Evolutionary conservation across 2,888 invertebrate genomes (phyloP).

Genomic region (Melinaea marsaeus): DNA sequence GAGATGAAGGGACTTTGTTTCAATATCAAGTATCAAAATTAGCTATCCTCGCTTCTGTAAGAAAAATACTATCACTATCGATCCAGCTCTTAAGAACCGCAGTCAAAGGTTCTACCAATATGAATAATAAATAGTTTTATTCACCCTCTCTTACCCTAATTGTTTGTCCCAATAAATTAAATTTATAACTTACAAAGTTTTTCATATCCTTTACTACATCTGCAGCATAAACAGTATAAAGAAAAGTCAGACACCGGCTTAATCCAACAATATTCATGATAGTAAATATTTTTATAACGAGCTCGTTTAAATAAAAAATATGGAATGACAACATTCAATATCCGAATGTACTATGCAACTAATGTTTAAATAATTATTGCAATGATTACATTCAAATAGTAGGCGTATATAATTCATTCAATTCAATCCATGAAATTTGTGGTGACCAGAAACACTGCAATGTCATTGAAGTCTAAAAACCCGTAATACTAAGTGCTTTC

Average conservation of each 20-base stretch:
- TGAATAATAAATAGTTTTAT: too few relatives aligned
- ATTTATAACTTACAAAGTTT: conserved; percentile 3
- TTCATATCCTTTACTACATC: not conserved
- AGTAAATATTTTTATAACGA: not conserved
- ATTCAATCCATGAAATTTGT: too few relatives aligned
- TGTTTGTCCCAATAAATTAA: not conserved
- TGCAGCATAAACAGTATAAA: not conserved
- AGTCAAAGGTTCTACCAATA: too few relatives aligned
- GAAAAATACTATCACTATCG: too few relatives aligned
- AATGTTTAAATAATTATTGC: conserved; percentile 3
- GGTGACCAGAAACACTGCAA: too few relatives aligned
- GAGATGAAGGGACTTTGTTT: too few relatives aligned
- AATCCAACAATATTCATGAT: not conserved
- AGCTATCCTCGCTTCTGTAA: too few relatives aligned
- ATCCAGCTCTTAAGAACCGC: too few relatives aligned
- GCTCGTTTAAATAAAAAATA: not conserved
- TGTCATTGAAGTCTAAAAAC: too few relatives aligned
- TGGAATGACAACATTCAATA: not conserved
- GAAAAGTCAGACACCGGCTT: not conserved
- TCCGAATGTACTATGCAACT: not conserved
- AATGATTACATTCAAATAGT: not conserved
- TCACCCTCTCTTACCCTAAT: too few relatives aligned
- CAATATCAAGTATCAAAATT: too few relatives aligned
- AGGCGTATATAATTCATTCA: not conserved
- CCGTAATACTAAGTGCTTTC: too few relatives aligned